Evolutionary conservation across 2,797 vertebrate species (phyloP).

Genomic region (Sparidentex hasta): DNA sequence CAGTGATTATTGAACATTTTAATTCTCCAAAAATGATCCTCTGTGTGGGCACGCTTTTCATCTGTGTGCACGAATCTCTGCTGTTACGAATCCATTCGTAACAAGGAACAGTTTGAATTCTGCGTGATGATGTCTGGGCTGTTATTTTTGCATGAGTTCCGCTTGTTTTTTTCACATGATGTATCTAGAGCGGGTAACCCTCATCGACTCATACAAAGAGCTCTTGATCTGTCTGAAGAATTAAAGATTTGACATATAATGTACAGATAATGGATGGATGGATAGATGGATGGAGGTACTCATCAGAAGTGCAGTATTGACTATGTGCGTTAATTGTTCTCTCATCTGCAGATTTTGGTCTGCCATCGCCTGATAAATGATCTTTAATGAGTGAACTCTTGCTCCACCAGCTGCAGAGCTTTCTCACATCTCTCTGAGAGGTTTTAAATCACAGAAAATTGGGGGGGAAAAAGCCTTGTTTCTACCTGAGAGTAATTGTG

Average conservation of each 20-base stretch:
- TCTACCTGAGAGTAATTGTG: background rate
- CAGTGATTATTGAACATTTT: background rate
- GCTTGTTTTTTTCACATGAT: background rate
- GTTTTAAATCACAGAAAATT: background rate
- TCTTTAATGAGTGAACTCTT: background rate
- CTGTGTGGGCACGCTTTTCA: background rate
- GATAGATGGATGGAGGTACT: too few relatives aligned
- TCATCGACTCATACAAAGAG: background rate
- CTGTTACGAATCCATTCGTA: background rate
- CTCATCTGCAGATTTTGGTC: constrained; percentile 17
- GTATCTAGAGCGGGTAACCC: constrained; percentile 11
- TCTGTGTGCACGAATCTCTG: background rate
- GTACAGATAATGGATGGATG: too few relatives aligned
- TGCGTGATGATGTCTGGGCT: background rate
- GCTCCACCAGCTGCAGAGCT: background rate
- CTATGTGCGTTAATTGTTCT: constrained; percentile 24
- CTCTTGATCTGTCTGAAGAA: constrained; percentile 15
- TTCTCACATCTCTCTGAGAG: background rate
- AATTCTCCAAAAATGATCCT: background rate
- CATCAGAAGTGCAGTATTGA: constrained; percentile 37
- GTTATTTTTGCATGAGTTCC: background rate
- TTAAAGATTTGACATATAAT: constrained; percentile 9
- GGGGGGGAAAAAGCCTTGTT: background rate
- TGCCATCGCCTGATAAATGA: background rate
- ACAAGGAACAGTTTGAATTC: too few relatives aligned